Evolutionary conservation across 2,888 invertebrate genomes (phyloP), one percentile per base, ranked within the genome.

Genomic region (Archips crataeganus): DNA sequence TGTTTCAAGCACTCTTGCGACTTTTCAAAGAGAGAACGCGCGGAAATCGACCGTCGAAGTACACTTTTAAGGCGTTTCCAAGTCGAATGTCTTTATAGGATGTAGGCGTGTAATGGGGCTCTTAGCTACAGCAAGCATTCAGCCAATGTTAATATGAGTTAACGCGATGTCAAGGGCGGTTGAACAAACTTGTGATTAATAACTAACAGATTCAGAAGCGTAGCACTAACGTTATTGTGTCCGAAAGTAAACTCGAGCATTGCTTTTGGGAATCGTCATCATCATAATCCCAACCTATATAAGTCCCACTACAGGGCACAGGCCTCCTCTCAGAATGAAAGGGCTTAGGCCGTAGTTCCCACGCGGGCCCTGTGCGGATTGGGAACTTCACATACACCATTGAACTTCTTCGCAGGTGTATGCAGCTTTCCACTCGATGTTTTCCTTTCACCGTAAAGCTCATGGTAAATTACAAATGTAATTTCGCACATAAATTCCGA

Each of bases 31-130:
- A 49, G 42, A 11, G n/a, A 5, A 54, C n/a, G 62, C 45, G 11
- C 72, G 8, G 59, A 15, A 63, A 39, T 32, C 23, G 13, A 59
- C 62, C 32, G 47, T 72, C 15, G 11, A 15, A 13, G 34, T 42
- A 4, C 36, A 67, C 51, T 9, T n/a, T 66, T 66, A 66, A 42
- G 59, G 11, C 63, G 11, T 11, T 47, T 13, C 34, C 9, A 45
- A 13, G 8, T 5, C 13, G 6, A 57, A 63, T 34, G 10, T n/a
- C 51, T 59, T 70, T 23, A 54, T 51, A 11, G 6, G 49, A 39
- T 36, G 65, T 65, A 65, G 65, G 65, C 65, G 65, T 49, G 15
- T 51, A 65, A 51, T 51, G 51, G 34, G 51, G 36, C 51, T 36
- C 51, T 65, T 65, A 36, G 65, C 11, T 51, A 36, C 32, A 47